phyloP scores from a whole-genome alignment of 2,797 vertebrate genomes.

The Caiman crocodilus region DNA sequence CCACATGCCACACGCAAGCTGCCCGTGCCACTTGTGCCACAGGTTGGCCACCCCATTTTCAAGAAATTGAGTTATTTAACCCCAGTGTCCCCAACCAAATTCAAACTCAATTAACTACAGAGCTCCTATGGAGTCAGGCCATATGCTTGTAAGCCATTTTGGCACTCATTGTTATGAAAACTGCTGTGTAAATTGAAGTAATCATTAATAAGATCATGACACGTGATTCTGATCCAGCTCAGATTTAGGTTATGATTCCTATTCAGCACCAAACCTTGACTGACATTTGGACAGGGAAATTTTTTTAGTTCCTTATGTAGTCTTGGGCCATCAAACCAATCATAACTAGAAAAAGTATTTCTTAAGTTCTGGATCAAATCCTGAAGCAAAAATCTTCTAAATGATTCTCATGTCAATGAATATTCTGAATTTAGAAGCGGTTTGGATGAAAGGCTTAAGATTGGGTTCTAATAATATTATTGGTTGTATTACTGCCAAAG shows the following conservation, averaged over 20 bases:
- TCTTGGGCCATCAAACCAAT: neutral
- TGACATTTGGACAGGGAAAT: neutral
- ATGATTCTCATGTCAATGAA: neutral
- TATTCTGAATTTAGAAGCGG: neutral
- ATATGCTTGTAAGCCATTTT: slow-evolving; percentile 64
- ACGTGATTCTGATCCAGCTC: slow-evolving; percentile 32
- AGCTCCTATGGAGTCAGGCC: slow-evolving; percentile 53
- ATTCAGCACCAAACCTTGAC: neutral
- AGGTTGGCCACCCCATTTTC: slow-evolving; percentile 29
- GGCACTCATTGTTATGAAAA: slow-evolving; percentile 48
- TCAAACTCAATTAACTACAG: slow-evolving; percentile 45
- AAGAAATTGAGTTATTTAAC: slow-evolving; percentile 62
- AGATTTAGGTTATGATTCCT: neutral
- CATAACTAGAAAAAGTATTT: neutral
- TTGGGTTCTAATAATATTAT: neutral
- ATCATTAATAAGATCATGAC: slow-evolving; percentile 50
- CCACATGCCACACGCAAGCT: no score
- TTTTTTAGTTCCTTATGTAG: neutral
- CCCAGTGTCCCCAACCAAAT: slow-evolving; percentile 44
- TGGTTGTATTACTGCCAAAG: slow-evolving; percentile 7
- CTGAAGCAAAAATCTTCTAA: neutral
- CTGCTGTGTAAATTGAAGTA: slow-evolving; percentile 56
- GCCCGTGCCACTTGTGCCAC: no score
- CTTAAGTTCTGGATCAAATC: neutral
- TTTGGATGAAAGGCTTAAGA: slow-evolving; percentile 3